These are phyloP conservation scores for Porites lobata DNA, from an alignment of 92 coral and sea anemone species.

Conservation along the genomic window DNA sequence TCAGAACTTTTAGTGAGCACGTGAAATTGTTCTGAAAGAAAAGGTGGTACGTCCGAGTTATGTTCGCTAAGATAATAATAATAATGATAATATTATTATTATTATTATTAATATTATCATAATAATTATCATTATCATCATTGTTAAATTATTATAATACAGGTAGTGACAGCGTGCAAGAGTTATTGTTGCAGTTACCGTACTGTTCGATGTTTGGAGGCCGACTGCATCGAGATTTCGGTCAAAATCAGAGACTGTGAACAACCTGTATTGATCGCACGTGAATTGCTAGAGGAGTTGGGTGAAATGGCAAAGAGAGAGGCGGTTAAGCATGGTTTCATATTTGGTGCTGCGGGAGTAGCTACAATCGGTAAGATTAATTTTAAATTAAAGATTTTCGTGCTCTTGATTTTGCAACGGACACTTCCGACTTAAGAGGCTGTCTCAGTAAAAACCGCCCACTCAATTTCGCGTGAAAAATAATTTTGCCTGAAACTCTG, in stretches of 20 bases:
- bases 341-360: background rate
- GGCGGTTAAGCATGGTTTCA: background rate
- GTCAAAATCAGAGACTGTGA: conserved; percentile 22
- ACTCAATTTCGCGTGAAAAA: too few relatives aligned
- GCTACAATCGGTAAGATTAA: background rate
- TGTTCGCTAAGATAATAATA: too few relatives aligned
- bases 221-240: background rate
- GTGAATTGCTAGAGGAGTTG: background rate
- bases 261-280: background rate
- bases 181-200: background rate
- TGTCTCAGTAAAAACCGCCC: too few relatives aligned
- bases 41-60: too few relatives aligned
- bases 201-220: conserved; percentile 16
- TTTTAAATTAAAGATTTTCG: background rate
- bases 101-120: background rate
- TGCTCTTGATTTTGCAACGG: too few relatives aligned
- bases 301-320: background rate
- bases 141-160: background rate
- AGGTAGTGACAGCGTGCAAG: conserved; percentile 5
- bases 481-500: too few relatives aligned
- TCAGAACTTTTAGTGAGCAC: too few relatives aligned
- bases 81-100: too few relatives aligned
- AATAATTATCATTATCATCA: background rate
- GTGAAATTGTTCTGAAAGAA: too few relatives aligned
- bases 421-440: too few relatives aligned